Percentiles rank a stretch among this genome's conserved stretches.
These are phyloP conservation scores for Microctenopoma lineatum DNA, from an alignment of 2,797 vertebrate genomes.

Conservation along the genomic window DNA sequence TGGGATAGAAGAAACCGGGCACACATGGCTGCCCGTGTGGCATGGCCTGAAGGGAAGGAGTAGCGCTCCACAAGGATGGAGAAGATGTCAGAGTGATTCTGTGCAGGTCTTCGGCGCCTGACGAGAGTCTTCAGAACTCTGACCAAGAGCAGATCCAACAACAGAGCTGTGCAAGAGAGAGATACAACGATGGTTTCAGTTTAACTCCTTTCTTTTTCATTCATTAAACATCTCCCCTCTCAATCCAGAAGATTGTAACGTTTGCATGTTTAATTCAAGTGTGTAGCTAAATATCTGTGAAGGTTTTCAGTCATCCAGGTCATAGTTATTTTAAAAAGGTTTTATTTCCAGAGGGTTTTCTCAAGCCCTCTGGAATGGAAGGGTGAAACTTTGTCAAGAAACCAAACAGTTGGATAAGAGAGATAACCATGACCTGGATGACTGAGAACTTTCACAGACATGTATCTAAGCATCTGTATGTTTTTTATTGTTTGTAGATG, in stretches of 20 bases:
- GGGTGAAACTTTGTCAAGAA: too few species aligned
- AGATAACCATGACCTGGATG: too few species aligned
- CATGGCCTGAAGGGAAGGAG: slow-evolving; percentile 92
- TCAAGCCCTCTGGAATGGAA: too few species aligned
- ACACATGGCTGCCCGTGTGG: slow-evolving; percentile 90
- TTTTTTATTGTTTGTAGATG: too few species aligned
- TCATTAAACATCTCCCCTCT: background rate
- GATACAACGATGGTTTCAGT: background rate
- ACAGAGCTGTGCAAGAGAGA: slow-evolving; percentile 78
- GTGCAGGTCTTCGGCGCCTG: slow-evolving; percentile 84
- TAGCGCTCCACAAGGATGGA: slow-evolving; percentile 90
- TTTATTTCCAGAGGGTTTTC: too few species aligned
- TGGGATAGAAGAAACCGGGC: slow-evolving; percentile 89
- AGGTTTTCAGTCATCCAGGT: too few species aligned
- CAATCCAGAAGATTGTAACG: too few species aligned
- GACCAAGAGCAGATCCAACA: slow-evolving; percentile 90
- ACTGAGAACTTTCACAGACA: background rate
- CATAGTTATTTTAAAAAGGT: too few species aligned
- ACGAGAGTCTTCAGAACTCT: slow-evolving; percentile 87
- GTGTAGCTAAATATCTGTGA: too few species aligned
- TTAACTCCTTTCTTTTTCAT: background rate
- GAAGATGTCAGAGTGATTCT: slow-evolving; percentile 93
- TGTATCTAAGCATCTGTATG: too few species aligned
- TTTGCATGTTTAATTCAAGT: too few species aligned
- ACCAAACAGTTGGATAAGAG: too few species aligned